Base-by-base conservation (phyloP, 2,797 vertebrate species). In the Sebastes cheni region DNA sequence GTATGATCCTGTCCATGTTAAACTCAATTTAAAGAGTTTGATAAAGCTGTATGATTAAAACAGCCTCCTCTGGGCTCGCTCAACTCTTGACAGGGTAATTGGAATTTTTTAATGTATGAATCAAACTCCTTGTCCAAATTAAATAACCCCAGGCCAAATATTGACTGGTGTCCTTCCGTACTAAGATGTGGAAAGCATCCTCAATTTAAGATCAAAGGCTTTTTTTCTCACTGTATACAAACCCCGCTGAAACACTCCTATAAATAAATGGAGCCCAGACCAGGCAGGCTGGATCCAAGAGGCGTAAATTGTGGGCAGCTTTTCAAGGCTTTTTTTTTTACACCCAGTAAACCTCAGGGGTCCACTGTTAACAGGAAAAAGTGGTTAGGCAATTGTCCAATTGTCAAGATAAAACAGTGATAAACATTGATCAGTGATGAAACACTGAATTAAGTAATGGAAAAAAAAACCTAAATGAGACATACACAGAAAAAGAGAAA, bases 41-140 rank as follows among this genome's bases (percentile, higher is more conserved):
- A 94, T 94, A 92, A 94, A 93, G 91, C 89, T 77, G 89, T 87
- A 91, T 91, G 91, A 94, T 93, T 95, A 94, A 95, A 93, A 92
- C 88, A 72, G 83, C 80, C 83, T 94, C 92, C 92, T 92, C 90
- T 81, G 93, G 93, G 92, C 89, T 80, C 72, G 86, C 88, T 94
- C 89, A 91, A 89, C 89, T 92, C 90, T 86, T 94, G 93, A 95
- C 93, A 92, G 91, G 74, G 92, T 95, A 94, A 95, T 94, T 94
- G 91, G 93, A 94, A 93, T 91, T 93, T 94, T 67, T 94, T 93
- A 88, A 93, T 90, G 86, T 92, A 92, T 93, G 89, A 94, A 93
- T 94, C 91, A 93, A 92, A 94, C 81, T 87, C 80, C 89, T 90
- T 93, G 92, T 92, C 87, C 89, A 93, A 94, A 92, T 92, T 80